Base-by-base conservation (phyloP, 2,113 vertebrate species). In the Abramis brama region DNA sequence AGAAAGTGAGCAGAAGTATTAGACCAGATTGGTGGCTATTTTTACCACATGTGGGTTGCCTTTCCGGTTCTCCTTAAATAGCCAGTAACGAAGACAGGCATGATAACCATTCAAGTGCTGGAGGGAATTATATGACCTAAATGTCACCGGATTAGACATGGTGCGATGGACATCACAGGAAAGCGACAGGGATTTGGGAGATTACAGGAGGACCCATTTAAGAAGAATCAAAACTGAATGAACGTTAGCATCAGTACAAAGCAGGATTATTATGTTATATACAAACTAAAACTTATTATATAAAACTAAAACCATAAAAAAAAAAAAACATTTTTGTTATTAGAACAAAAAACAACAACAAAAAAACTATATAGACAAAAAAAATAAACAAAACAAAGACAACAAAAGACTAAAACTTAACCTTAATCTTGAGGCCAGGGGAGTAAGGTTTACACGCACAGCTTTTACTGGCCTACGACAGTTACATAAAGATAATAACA, bases 1-100 rank as follows among this genome's bases (percentile, higher is more conserved):
- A 43, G 43, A 52, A 70, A 60, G 79, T 30, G 27, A 59, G 6
- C 59, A 66, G 17, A 73, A 6, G 68, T 25, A 2, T 83, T 87
- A 68, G 84, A 89, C 87, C 85, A 83, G 82, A 87, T 93, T 90
- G 90, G 36, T 8, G 4, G 89, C 83, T 93, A 90, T 89, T 88
- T 89, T 86, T 91, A 89, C 74, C 75, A 19, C 5, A 30, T 10
- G 52, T 70, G n/a, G 50, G 45, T 76, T n/a, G 11, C 64, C 21
- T 2, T 91, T 59, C 47, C 73, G 39, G 30, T 55, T 70, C 68
- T 68, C 86, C 83, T 81, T 43, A 90, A 91, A 88, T 92, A 87
- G 82, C 79, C n/a, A 55, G 25, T 43, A 43, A 43, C 17, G 4
- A 59, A 81, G 47, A 64, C 64, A 47, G 86, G 21, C 45, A 75